Evolutionary conservation across 2,888 invertebrate genomes (phyloP).

Genomic region (Rotaria sp.): DNA sequence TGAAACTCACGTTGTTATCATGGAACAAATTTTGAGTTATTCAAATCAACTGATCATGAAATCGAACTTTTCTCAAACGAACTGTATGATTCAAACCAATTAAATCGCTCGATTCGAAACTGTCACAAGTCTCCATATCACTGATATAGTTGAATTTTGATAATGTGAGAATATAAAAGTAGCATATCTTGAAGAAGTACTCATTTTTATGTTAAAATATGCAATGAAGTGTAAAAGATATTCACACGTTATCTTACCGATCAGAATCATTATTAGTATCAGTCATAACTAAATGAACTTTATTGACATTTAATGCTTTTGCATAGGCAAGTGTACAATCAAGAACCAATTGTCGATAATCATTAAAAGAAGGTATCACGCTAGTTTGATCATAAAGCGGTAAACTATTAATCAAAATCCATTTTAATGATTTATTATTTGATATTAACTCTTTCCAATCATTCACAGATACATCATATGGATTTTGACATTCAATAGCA

Average conservation of each 20-base stretch:
- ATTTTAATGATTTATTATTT: background rate
- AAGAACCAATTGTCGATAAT: background rate
- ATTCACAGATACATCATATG: background rate
- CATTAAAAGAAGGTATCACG: background rate
- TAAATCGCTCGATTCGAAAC: too few relatives aligned
- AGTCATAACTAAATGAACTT: conserved; percentile 18
- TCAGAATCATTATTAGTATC: background rate
- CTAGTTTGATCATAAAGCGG: background rate
- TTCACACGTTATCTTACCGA: background rate
- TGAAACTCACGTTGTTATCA: too few relatives aligned
- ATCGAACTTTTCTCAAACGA: too few relatives aligned
- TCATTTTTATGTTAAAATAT: too few relatives aligned
- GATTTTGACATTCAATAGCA: conserved; percentile 24
- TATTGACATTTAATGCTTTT: background rate
- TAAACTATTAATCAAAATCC: conserved; percentile 20
- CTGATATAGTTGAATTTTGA: too few relatives aligned
- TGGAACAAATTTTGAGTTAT: too few relatives aligned
- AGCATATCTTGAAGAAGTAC: too few relatives aligned
- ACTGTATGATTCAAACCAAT: too few relatives aligned
- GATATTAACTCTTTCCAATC: background rate
- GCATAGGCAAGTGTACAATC: background rate
- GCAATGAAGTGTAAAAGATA: background rate
- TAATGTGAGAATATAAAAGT: too few relatives aligned
- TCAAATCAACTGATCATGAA: too few relatives aligned
- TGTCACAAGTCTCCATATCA: too few relatives aligned